Conservation (phyloP, 1,140 invertebrate species). For the Microvelia longipes region DNA sequence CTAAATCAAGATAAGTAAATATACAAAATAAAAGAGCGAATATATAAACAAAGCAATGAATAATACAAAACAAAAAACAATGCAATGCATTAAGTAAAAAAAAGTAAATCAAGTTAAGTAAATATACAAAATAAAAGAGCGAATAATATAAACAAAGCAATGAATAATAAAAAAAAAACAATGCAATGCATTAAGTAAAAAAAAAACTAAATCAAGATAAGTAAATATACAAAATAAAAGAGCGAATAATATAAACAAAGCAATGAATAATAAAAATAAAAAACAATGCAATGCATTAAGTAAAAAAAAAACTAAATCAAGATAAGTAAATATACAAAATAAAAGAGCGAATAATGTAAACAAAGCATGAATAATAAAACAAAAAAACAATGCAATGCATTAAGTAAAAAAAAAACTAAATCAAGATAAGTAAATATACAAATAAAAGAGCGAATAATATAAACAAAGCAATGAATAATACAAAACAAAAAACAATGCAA, state of each 20-base stretch:
- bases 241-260: too few relatives aligned
- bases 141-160: too few relatives aligned
- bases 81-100: background rate
- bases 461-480: conserved; percentile 4
- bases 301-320: too few relatives aligned
- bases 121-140: too few relatives aligned
- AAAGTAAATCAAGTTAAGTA: too few relatives aligned
- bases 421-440: background rate
- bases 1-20: background rate
- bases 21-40: background rate
- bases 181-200: conserved; percentile 9
- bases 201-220: background rate
- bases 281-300: background rate
- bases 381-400: conserved; percentile 11
- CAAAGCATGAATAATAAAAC: too few relatives aligned
- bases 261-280: conserved; percentile 2
- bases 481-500: background rate
- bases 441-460: too few relatives aligned
- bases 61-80: background rate
- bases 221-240: background rate
- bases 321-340: too few relatives aligned
- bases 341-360: too few relatives aligned
- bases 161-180: too few relatives aligned
- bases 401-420: conserved; percentile 6
- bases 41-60: conserved; percentile 1